These are phyloP conservation scores for Amphiprion ocellaris DNA, from an alignment of 2,113 vertebrate species.

Conservation along the genomic window DNA sequence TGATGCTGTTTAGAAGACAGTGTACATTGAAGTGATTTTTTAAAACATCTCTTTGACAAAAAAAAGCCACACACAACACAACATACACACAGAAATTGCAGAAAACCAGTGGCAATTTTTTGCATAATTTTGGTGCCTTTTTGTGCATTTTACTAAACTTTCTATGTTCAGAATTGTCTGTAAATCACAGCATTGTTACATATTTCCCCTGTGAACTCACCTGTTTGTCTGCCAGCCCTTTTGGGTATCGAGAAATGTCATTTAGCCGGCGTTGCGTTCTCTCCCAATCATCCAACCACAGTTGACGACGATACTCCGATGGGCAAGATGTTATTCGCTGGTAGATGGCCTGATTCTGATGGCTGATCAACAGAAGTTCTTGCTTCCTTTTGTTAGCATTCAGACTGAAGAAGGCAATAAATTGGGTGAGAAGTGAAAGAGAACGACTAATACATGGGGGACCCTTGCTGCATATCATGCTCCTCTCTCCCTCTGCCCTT, in stretches of 20 bases:
- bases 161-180: not conserved
- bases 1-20: too few species aligned
- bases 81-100: not conserved
- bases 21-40: too few species aligned
- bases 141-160: too few species aligned
- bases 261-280: constrained; percentile 61
- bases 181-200: not conserved
- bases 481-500: not conserved
- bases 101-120: not conserved
- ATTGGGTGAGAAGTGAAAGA: not conserved
- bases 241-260: constrained; percentile 77
- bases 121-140: too few species aligned
- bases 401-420: constrained; percentile 69
- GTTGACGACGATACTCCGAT: constrained; percentile 78
- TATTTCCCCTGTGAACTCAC: constrained; percentile 39
- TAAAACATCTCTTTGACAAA: too few species aligned
- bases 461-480: not conserved
- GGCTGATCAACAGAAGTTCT: constrained; percentile 70
- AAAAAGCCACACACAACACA: too few species aligned
- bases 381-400: constrained; percentile 77
- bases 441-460: not conserved
- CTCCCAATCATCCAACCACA: constrained; percentile 84
- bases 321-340: constrained; percentile 77
- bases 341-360: constrained; percentile 83
- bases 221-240: constrained; percentile 55